Conservation (phyloP, 1,140 invertebrate genomes). For the Helicoverpa armigera region DNA sequence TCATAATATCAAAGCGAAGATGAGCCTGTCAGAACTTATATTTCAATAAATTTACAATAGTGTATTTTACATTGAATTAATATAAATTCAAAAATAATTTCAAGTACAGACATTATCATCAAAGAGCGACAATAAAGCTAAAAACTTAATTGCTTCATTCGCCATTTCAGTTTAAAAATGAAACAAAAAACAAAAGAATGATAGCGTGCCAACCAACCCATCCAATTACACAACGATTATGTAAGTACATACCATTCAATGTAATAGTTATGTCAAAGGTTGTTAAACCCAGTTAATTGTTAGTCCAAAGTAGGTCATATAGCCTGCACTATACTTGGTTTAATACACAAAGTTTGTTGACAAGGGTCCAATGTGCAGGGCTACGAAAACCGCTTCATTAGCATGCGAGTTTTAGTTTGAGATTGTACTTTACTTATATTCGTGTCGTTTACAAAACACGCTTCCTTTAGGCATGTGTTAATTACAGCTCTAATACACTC, state of each 20-base stretch:
- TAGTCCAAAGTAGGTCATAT: slow-evolving; percentile 58
- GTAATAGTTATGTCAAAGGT: slow-evolving; percentile 57
- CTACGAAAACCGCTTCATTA: slow-evolving; percentile 61
- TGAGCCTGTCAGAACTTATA: no score
- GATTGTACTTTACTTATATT: slow-evolving; percentile 44
- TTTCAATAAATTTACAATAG: no score
- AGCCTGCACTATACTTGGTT: slow-evolving; percentile 60
- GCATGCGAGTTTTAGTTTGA: slow-evolving; percentile 51
- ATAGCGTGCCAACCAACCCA: slow-evolving; percentile 50
- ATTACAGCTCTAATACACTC: slow-evolving; percentile 19
- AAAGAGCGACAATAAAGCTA: neutral
- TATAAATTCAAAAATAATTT: no score
- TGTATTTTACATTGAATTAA: no score
- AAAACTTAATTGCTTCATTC: slow-evolving; percentile 16
- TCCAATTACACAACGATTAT: slow-evolving; percentile 57
- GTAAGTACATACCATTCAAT: slow-evolving; percentile 46
- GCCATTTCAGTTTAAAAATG: slow-evolving; percentile 29
- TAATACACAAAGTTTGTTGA: slow-evolving; percentile 65
- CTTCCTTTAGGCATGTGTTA: slow-evolving; percentile 8
- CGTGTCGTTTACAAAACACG: slow-evolving; percentile 15
- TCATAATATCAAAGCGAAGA: no score
- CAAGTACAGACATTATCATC: no score
- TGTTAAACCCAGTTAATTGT: slow-evolving; percentile 60
- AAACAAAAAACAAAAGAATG: slow-evolving; percentile 31
- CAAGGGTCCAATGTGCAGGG: slow-evolving; percentile 56